phyloP scores from a whole-genome alignment of 1,140 invertebrate genomes.

The Bombus balteatus region DNA sequence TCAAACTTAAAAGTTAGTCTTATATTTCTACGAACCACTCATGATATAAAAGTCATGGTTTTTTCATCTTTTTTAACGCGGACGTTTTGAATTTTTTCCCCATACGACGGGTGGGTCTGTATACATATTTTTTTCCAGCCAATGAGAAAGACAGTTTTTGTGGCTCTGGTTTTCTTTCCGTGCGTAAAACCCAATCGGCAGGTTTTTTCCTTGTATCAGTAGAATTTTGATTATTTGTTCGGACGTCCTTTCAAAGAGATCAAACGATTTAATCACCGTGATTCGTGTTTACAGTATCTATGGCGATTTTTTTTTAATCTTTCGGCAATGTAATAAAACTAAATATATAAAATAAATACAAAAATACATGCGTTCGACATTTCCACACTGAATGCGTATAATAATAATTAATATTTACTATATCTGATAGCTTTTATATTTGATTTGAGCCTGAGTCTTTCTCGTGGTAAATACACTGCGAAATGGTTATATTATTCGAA shows the following conservation, averaged over 20 bases:
- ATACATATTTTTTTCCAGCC: slow-evolving; percentile 53
- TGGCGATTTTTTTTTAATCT: background rate
- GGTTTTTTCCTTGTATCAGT: slow-evolving; percentile 60
- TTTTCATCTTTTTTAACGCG: background rate
- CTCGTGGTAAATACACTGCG: background rate
- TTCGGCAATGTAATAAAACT: background rate
- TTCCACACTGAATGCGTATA: too few relatives aligned
- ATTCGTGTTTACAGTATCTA: too few relatives aligned
- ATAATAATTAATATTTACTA: too few relatives aligned
- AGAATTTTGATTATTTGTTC: slow-evolving; percentile 37
- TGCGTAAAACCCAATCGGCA: slow-evolving; percentile 63
- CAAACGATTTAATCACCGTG: background rate
- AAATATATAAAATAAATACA: too few relatives aligned
- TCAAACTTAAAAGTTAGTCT: background rate
- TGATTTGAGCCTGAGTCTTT: too few relatives aligned
- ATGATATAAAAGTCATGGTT: background rate
- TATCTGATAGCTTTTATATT: too few relatives aligned
- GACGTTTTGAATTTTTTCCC: background rate
- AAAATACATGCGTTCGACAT: too few relatives aligned
- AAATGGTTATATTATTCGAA: background rate
- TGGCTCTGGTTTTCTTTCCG: slow-evolving; percentile 66
- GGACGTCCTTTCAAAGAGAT: slow-evolving; percentile 55
- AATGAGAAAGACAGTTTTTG: slow-evolving; percentile 63
- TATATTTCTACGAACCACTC: background rate
- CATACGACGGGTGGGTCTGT: slow-evolving; percentile 42